phyloP scores from a whole-genome alignment of 2,888 invertebrate genomes.

The Cerastis rubricosa region DNA sequence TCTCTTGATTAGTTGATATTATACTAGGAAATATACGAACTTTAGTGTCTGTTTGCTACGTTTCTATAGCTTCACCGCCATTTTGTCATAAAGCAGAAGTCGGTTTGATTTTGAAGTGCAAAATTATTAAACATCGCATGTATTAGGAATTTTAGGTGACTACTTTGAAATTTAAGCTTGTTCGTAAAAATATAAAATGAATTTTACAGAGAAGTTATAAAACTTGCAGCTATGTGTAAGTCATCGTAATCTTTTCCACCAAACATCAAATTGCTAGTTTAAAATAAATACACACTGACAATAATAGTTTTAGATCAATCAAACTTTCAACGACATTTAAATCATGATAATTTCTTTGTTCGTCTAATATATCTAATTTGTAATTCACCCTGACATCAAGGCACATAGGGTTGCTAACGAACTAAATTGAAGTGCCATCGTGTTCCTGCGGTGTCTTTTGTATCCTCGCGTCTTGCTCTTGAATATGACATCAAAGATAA shows the following conservation, averaged over 20 bases:
- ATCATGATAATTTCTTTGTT: constrained; percentile 35
- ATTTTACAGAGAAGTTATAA: background rate
- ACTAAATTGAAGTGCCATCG: constrained; percentile 81
- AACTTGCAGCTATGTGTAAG: background rate
- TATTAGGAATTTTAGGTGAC: background rate
- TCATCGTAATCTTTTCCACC: background rate
- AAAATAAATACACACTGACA: background rate
- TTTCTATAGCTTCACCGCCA: background rate
- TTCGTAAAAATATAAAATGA: background rate
- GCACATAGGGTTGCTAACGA: constrained; percentile 79
- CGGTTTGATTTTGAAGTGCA: background rate
- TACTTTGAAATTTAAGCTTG: background rate
- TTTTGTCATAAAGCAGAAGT: background rate
- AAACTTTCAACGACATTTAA: constrained; percentile 10
- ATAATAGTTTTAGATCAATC: background rate
- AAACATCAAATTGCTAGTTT: background rate
- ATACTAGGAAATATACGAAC: background rate
- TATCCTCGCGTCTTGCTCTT: constrained; percentile 68
- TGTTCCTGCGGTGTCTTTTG: constrained; percentile 77
- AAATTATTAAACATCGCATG: background rate
- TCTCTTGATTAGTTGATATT: background rate
- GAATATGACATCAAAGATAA: constrained; percentile 77
- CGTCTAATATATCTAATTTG: constrained; percentile 67
- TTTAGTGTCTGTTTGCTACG: background rate
- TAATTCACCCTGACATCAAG: constrained; percentile 80